A percentile compares a stretch with the other conserved stretches of the same genome.
phyloP scores from a whole-genome alignment of 2,113 vertebrate genomes.

The Proteles cristata region DNA sequence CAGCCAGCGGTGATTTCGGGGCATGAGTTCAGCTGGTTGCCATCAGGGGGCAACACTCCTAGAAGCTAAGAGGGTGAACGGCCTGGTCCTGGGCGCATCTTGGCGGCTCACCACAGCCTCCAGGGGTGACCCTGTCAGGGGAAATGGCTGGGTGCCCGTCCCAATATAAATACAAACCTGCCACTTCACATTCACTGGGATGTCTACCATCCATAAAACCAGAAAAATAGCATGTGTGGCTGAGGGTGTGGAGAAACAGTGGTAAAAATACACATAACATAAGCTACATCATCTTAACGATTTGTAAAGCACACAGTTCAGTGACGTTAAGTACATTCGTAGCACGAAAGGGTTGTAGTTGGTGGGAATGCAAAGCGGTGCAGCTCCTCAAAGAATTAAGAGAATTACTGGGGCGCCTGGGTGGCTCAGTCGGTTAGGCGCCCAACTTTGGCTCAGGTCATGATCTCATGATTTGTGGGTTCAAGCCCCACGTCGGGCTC shows the following conservation, averaged over 20 bases:
- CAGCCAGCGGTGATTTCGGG: not conserved
- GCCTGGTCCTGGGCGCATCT: not conserved
- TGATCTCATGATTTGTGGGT: no score
- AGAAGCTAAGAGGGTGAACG: not conserved
- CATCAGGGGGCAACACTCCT: no score
- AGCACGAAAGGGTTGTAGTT: no score
- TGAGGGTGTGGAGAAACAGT: not conserved
- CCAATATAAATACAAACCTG: not conserved
- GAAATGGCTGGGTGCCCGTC: not conserved
- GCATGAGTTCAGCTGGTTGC: not conserved
- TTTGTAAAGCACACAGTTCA: not conserved
- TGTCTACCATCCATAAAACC: not conserved
- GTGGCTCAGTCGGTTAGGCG: no score
- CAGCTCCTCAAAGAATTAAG: not conserved
- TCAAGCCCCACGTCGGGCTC: no score
- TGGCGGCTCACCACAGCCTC: not conserved
- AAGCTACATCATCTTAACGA: not conserved
- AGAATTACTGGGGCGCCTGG: no score
- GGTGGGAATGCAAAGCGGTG: not conserved
- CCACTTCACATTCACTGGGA: not conserved
- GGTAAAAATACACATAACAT: not conserved
- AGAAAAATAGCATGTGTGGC: not conserved
- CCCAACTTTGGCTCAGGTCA: no score
- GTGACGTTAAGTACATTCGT: not conserved
- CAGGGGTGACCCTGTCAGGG: not conserved